A percentile compares a stretch with the other conserved stretches of the same genome.
Conservation (phyloP, 2,113 vertebrate genomes). For the Eurystomus gularis region DNA sequence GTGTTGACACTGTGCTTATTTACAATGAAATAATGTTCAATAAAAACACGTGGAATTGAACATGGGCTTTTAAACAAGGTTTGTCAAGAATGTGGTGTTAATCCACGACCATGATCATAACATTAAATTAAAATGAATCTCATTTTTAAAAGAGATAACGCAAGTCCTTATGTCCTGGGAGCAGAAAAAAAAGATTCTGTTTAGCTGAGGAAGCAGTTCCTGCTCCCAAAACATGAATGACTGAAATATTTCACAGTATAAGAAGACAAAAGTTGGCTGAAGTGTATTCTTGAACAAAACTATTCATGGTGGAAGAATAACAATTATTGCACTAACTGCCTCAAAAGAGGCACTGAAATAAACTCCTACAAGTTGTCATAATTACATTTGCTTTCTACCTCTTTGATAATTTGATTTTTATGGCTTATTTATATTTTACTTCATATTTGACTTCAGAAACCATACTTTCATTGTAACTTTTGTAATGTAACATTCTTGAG, state of each 20-base stretch:
- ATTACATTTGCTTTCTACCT: background rate
- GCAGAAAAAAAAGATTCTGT: background rate
- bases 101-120: background rate
- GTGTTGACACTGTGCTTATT: background rate
- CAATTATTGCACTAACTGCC: background rate
- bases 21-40: background rate
- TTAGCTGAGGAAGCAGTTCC: background rate
- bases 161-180: background rate
- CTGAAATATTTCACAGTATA: background rate
- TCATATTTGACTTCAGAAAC: background rate
- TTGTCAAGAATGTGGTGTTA: background rate
- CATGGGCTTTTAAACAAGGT: background rate
- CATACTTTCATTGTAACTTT: background rate
- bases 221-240: background rate
- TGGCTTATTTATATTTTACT: background rate
- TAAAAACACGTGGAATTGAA: background rate
- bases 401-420: background rate
- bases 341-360: background rate
- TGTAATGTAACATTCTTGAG: background rate
- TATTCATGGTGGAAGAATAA: background rate
- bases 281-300: background rate
- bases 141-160: background rate
- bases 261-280: background rate
- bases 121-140: slow-evolving; percentile 14
- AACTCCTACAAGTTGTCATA: background rate